Percentiles rank a stretch among this genome's conserved stretches.
Conservation (phyloP, 2,113 vertebrate species). For the Cottus gobio region DNA sequence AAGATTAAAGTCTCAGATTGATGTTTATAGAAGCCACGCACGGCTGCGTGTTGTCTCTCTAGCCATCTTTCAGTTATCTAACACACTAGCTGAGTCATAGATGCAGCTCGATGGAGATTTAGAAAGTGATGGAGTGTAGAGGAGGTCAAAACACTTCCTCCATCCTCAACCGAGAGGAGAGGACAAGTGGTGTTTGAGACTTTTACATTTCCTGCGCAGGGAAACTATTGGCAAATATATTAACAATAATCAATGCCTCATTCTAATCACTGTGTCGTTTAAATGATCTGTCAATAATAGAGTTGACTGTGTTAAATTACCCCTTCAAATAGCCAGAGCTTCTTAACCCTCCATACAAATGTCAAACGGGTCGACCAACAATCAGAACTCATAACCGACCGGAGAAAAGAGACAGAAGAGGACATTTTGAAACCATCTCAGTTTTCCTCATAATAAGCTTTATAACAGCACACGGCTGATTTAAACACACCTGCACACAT, state of each 20-base stretch:
- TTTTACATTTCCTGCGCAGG: background rate
- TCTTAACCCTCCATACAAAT: background rate
- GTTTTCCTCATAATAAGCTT: background rate
- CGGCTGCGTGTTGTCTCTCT: constrained; percentile 45
- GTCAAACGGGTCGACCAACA: background rate
- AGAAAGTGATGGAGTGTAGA: constrained; percentile 60
- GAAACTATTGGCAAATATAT: constrained; percentile 19
- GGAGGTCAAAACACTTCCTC: constrained; percentile 55
- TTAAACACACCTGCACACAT: background rate
- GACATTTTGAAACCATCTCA: background rate
- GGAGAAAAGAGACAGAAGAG: too few species aligned
- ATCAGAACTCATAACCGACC: background rate
- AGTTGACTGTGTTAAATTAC: background rate
- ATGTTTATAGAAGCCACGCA: constrained; percentile 44
- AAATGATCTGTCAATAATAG: constrained; percentile 20
- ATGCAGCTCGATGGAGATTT: constrained; percentile 62
- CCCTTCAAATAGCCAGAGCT: background rate
- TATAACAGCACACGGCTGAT: background rate
- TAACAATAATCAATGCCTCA: constrained; percentile 8
- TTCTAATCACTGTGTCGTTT: background rate
- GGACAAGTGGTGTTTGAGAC: background rate
- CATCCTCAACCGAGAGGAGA: background rate
- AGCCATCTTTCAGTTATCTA: constrained; percentile 53
- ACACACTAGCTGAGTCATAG: constrained; percentile 67
- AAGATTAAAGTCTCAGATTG: constrained; percentile 34